Evolutionary conservation across 2,888 invertebrate genomes (phyloP), one percentile per base, ranked within the genome.

Genomic region (Clistopyga incitator): DNA sequence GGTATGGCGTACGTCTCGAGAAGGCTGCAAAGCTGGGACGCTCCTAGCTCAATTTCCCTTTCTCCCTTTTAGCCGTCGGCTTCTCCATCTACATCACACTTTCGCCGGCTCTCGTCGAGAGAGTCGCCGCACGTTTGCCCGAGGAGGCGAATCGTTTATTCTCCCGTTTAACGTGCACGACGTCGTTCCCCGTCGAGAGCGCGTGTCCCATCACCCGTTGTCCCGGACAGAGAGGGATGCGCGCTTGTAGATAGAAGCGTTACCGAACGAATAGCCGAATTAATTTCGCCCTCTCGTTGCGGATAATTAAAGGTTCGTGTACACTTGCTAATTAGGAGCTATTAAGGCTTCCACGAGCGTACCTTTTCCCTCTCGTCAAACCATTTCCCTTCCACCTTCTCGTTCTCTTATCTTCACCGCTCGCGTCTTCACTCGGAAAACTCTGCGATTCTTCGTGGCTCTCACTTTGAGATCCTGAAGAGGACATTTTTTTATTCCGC

Each of bases 131-230:
- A 75, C 78, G 74, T 74, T 61, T 67, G 61, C 61, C 64, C 61
- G 61, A 74, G 72, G 68, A 45, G 42, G 64, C 38, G 42, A 81
- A 81, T 77, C 59, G 77, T 81, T 77, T 77, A 81, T 81, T 71
- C 65, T 47, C 67, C 72, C 56, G 67, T 81, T 81, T 56, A 65
- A 67, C 42, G 47, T 34, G 29, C 29, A 61, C 61, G 29, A 74
- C 29, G 61, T 47, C 25, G 47, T 65, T 13, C 56, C 11, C 8
- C 4, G 11, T 18, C 67, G 10, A 25, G 47, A 38, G 56, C 70
- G 61, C 38, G 38, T 1, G 61, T 61, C 20, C 64, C 64, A 13
- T 64, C 64, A 38, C 42, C 61, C 13, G 59, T 4, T 59, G 59
- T 61, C 20, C 18, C 11, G 13, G 38, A 18, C 64, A 38, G 64